These are phyloP conservation scores for Leptinotarsa peninsularis DNA, from an alignment of 2,888 invertebrate species.

Conservation along the genomic window DNA sequence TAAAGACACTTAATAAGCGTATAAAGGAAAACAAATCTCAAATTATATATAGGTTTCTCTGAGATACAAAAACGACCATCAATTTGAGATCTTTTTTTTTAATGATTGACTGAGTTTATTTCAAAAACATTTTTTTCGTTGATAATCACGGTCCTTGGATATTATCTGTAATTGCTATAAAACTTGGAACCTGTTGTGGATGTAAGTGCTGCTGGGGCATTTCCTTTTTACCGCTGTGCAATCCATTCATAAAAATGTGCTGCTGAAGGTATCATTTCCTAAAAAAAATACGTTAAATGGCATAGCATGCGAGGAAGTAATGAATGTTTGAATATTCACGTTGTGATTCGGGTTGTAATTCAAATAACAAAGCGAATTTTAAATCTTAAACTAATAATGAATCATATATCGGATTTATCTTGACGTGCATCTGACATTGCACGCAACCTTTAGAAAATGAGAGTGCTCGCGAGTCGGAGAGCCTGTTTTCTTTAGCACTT, in stretches of 20 bases:
- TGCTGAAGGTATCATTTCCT: constrained; percentile 33
- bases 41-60: neutral
- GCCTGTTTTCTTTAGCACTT: constrained; percentile 43
- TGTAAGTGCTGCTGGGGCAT: constrained; percentile 4
- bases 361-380: constrained; percentile 44
- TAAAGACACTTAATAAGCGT: too few relatives aligned
- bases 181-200: neutral
- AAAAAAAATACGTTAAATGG: constrained; percentile 26
- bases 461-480: constrained; percentile 33
- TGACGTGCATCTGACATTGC: constrained; percentile 42
- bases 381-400: constrained; percentile 45
- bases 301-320: constrained; percentile 38
- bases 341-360: constrained; percentile 35
- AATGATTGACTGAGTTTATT: constrained; percentile 5
- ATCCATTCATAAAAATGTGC: constrained; percentile 25
- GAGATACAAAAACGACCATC: neutral
- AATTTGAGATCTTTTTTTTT: constrained; percentile 11
- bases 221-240: neutral
- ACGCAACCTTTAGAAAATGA: constrained; percentile 43
- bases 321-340: constrained; percentile 40
- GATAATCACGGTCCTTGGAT: neutral
- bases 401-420: constrained; percentile 43
- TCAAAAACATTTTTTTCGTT: neutral
- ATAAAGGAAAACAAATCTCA: too few relatives aligned
- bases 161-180: neutral